Conservation (phyloP, 2,888 invertebrate genomes). For the Orchesella flavescens region DNA sequence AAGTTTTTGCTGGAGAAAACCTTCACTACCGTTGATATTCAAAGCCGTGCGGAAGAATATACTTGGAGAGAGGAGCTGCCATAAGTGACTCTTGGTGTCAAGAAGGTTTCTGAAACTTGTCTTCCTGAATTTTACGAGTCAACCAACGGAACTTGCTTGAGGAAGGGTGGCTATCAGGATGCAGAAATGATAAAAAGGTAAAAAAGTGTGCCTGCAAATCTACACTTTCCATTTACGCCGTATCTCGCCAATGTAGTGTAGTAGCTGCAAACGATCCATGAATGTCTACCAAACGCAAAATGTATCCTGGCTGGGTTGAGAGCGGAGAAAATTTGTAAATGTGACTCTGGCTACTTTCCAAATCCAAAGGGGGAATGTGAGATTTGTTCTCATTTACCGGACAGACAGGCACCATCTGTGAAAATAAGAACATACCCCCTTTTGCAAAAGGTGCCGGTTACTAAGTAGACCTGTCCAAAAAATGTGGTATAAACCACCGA, state of each 20-base stretch:
- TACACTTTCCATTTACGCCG: too few species aligned
- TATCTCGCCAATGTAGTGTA: too few species aligned
- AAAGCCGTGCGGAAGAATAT: background rate
- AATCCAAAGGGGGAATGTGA: constrained; percentile 23
- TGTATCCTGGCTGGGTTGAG: too few species aligned
- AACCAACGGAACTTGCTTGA: background rate
- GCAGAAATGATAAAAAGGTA: background rate
- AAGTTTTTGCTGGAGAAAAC: background rate
- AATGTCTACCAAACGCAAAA: too few species aligned
- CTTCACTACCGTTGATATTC: background rate
- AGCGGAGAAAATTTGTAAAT: background rate
- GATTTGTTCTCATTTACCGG: too few species aligned
- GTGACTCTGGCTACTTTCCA: background rate
- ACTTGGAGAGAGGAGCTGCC: background rate
- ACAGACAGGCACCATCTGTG: too few species aligned
- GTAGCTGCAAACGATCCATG: too few species aligned
- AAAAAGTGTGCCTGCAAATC: too few species aligned
- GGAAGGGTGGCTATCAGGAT: background rate
- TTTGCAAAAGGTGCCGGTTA: too few species aligned
- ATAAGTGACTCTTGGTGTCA: background rate
- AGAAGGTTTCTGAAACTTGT: background rate
- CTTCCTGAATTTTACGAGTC: background rate
- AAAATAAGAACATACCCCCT: too few species aligned
- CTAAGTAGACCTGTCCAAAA: too few species aligned
- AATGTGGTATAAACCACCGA: too few species aligned